These are phyloP conservation scores for Orchesella flavescens DNA, from an alignment of 2,888 invertebrate genomes.

Conservation along the genomic window DNA sequence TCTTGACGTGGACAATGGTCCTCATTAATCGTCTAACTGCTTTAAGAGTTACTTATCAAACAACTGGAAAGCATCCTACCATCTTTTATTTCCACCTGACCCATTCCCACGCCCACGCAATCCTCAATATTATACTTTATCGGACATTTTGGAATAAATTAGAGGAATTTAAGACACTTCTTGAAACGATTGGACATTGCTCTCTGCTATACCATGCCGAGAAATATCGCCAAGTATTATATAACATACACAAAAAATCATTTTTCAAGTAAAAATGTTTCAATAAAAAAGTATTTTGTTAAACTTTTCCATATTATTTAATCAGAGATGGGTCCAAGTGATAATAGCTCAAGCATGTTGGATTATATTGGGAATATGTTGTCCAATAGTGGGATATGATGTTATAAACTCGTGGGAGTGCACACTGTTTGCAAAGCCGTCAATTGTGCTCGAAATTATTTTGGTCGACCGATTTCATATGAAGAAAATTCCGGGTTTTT, in stretches of 20 bases:
- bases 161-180: neutral
- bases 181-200: neutral
- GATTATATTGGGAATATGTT: neutral
- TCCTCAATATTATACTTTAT: slow-evolving; percentile 24
- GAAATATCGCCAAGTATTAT: neutral
- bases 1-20: neutral
- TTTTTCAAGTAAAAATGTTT: too few species aligned
- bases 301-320: too few species aligned
- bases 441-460: too few species aligned
- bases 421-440: too few species aligned
- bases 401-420: neutral
- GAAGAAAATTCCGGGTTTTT: too few species aligned
- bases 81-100: slow-evolving; percentile 29
- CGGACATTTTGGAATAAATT: neutral
- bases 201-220: neutral
- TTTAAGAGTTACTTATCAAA: slow-evolving; percentile 9
- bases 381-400: slow-evolving; percentile 14
- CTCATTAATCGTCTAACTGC: slow-evolving; percentile 1
- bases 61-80: slow-evolving; percentile 11
- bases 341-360: neutral
- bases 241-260: too few species aligned
- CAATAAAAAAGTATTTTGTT: too few species aligned
- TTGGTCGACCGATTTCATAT: too few species aligned
- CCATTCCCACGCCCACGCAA: slow-evolving; percentile 18
- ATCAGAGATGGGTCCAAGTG: neutral